Base-by-base conservation (phyloP, 2,797 vertebrate species). In the Enteromius unitaeniatus region DNA sequence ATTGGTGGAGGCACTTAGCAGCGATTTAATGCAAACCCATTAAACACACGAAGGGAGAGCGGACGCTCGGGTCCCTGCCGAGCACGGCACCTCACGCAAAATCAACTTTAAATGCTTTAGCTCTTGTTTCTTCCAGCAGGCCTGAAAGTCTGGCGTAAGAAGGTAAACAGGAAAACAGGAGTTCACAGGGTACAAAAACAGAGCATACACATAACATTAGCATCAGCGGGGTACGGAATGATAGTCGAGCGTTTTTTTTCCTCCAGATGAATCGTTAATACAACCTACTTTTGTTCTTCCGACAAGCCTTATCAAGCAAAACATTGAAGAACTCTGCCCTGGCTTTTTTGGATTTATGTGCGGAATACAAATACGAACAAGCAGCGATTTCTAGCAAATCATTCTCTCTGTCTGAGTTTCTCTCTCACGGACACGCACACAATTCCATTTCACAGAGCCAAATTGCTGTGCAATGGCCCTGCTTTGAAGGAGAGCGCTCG, bases 1-100 rank as follows among this genome's bases (percentile, higher is more conserved):
- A 91, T 93, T 92, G 90, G 90, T 91, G 80, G 83, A 91, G 89
- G 90, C 91, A 93, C 90, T 93, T 93, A 91, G 88, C 82, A 82
- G 84, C 81, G 87, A 91, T 92, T 93, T 91, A 93, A 90, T 87
- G 88, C 87, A 86, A 88, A 90, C 69, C 91, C 91, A 93, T 93
- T 93, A 92, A 93, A 92, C 86, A 88, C 86, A 90, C 86, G 73
- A 87, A 89, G 81, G 81, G 83, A 76, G 83, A 82, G 64, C 3
- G 34, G 34, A 47, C 17, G 23, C 26, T 28, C n/a, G 34, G 80
- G 58, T 78, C 53, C 76, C 69, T 8, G 23, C 23, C 7, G 47
- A 73, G 77, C 58, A 7, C 45, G 19, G 11, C 17, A 3, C 58
- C 58, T 65, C 60, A 42, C 19, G 1, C 60, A 42, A 70, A 72